Evolutionary conservation across 2,888 invertebrate species (phyloP), one percentile per base, ranked within the genome.

Genomic region (Folsomia manolachei): DNA sequence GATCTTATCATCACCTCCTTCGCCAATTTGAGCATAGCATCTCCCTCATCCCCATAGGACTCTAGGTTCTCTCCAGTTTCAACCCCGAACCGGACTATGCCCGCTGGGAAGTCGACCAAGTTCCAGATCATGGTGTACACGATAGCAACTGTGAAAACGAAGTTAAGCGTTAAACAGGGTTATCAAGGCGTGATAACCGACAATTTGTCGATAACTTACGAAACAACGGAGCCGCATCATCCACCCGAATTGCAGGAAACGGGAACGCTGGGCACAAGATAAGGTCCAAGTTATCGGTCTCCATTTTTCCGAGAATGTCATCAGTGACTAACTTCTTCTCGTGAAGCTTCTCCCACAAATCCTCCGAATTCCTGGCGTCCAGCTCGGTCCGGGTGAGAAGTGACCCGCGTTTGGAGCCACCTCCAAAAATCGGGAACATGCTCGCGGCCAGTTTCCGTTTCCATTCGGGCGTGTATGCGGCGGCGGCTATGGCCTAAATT

Each of bases 211-310:
- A 52, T 1, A 67, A 51, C 27, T 53, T 70, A 71, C 74, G 19
- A n/a, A 74, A 26, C 25, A 71, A 51, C 24, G 19, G 27, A 23
- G 71, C n/a, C 7, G 70, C 25, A 27, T 78, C 71, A 18, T 63
- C 14, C n/a, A 73, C 63, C 21, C 71, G 74, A 26, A 70, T 64
- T n/a, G 81, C 81, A 18, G 79, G 77, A 69, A 75, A 71, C 19
- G 79, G 76, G 63, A 82, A 82, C 2, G 82, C 81, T 1, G 84
- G 84, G 73, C 83, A 82, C 39, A 84, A 76, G 11, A 84, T 78
- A 1, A 82, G 83, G 75, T 84, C 84, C 61, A 84, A 52, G 53
- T 74, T 72, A 2, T 52, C 71, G 11, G 70, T 62, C 11, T 76
- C 66, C 80, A 78, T 78, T 62, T 65, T 71, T 1, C 63, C 71